These are phyloP conservation scores for Notechis scutatus DNA, from an alignment of 2,113 vertebrate genomes.

Conservation along the genomic window DNA sequence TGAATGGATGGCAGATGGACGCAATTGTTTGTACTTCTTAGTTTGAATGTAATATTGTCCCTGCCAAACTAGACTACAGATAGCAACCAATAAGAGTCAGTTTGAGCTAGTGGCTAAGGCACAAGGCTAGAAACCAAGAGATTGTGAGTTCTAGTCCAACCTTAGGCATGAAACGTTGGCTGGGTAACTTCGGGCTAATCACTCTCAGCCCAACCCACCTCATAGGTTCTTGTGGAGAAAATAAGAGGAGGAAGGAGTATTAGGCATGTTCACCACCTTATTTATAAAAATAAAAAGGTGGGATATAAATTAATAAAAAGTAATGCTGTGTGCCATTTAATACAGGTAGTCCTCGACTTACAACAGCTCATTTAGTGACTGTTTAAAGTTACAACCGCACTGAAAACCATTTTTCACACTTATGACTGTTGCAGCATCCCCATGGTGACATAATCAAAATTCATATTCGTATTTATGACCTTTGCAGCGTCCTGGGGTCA, in stretches of 20 bases:
- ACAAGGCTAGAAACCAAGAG: neutral
- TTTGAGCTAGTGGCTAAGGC: neutral
- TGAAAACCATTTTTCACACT: no score
- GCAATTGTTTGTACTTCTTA: neutral
- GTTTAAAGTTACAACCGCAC: no score
- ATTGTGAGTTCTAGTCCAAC: neutral
- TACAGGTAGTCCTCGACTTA: no score
- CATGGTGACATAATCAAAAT: no score
- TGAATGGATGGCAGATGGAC: neutral
- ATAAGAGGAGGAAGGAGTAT: neutral
- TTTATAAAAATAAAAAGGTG: neutral
- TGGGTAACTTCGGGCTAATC: neutral
- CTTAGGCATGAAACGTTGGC: neutral
- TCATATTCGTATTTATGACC: no score
- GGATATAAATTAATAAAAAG: neutral
- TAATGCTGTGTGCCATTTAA: neutral
- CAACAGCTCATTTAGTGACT: no score
- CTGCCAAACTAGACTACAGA: neutral
- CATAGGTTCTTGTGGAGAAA: neutral
- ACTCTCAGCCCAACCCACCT: neutral
- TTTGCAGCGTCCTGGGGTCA: no score
- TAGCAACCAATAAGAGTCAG: neutral
- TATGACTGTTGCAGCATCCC: no score
- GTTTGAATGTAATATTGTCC: neutral
- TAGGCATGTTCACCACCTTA: neutral